These are phyloP conservation scores for Cololabis saira DNA, from an alignment of 2,113 vertebrate species.

Conservation along the genomic window DNA sequence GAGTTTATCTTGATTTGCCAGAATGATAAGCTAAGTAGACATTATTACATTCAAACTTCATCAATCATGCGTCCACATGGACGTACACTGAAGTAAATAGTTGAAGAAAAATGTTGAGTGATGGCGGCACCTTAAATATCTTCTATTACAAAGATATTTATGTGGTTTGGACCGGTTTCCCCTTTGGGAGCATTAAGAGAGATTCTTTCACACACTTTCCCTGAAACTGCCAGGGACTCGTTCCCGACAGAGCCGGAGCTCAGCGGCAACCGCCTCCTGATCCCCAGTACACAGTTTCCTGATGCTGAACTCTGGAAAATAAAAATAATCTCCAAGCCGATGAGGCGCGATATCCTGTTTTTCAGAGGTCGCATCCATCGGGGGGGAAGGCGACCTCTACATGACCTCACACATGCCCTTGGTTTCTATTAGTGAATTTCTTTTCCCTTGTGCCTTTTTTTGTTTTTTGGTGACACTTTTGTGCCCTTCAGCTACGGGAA, in stretches of 20 bases:
- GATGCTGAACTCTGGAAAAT: background rate
- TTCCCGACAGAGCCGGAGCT: background rate
- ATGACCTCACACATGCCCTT: background rate
- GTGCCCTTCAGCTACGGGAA: constrained; percentile 65
- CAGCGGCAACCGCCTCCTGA: background rate
- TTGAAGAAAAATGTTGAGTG: no score
- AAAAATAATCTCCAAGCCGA: constrained; percentile 36
- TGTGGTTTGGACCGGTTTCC: no score
- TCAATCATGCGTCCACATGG: no score
- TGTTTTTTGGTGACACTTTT: constrained; percentile 3
- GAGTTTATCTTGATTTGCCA: no score
- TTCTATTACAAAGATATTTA: no score
- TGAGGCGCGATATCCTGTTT: constrained; percentile 65
- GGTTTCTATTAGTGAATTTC: background rate
- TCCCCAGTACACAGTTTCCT: constrained; percentile 16
- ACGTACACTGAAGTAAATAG: no score
- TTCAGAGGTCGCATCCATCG: constrained; percentile 9
- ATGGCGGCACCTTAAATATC: no score
- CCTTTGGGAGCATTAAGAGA: no score
- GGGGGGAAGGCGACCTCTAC: background rate
- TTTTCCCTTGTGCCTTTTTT: no score
- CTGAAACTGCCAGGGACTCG: background rate
- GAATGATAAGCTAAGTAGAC: no score
- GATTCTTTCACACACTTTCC: background rate
- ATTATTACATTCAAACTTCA: no score